These are phyloP conservation scores for Dyspetes luteomarginatus DNA, from an alignment of 2,888 invertebrate species.

Conservation along the genomic window DNA sequence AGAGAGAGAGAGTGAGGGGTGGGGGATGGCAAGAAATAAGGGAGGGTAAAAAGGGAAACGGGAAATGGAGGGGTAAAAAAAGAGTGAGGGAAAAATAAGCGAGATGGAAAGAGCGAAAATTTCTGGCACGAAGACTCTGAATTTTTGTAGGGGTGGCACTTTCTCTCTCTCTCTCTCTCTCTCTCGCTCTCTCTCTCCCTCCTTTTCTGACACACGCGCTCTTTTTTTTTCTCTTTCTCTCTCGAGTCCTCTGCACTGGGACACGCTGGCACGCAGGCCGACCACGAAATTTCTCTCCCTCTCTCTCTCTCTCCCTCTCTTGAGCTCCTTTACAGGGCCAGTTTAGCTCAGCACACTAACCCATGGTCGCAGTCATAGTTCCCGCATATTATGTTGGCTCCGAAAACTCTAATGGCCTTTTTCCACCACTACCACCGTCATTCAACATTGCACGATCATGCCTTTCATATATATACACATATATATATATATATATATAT, in stretches of 20 bases:
- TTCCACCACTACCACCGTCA: constrained; percentile 47
- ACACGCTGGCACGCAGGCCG: constrained; percentile 41
- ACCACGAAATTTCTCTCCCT: constrained; percentile 31
- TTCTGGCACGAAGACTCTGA: constrained; percentile 29
- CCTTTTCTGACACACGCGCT: too few species aligned
- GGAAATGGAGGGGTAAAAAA: neutral
- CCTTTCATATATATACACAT: constrained; percentile 22
- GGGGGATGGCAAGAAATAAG: constrained; percentile 33
- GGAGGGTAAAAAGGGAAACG: constrained; percentile 9
- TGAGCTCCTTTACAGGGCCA: neutral
- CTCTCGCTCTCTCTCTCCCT: neutral
- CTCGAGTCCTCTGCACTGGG: constrained; percentile 27
- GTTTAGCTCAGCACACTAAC: constrained; percentile 43
- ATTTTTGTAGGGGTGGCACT: constrained; percentile 54
- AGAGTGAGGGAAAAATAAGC: constrained; percentile 13
- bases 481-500: constrained; percentile 21
- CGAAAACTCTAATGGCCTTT: constrained; percentile 56
- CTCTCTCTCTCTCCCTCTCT: constrained; percentile 14
- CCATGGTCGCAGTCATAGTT: constrained; percentile 38
- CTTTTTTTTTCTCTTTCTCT: too few species aligned
- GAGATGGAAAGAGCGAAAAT: constrained; percentile 31
- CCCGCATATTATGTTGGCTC: constrained; percentile 47
- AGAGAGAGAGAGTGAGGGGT: constrained; percentile 34
- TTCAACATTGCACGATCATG: constrained; percentile 14
- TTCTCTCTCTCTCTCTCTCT: constrained; percentile 2